phyloP scores from a whole-genome alignment of 2,888 invertebrate species.

The Trissoscelio sp. region DNA sequence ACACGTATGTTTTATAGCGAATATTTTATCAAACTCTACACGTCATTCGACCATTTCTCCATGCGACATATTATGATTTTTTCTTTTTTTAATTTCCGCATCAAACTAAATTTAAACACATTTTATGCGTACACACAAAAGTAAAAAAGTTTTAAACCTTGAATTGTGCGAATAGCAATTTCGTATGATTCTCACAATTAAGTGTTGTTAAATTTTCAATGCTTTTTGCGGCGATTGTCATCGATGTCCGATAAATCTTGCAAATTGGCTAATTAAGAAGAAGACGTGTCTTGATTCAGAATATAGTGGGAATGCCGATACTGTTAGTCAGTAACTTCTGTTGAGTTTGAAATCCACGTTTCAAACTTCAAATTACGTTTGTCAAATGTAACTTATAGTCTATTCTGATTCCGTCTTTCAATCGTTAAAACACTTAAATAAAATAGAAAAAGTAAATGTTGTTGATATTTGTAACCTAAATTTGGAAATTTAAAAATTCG shows the following conservation, averaged over 20 bases:
- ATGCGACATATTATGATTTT: not conserved
- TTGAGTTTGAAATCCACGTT: not conserved
- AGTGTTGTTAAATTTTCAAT: not conserved
- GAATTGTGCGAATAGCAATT: not conserved
- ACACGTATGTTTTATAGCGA: not conserved
- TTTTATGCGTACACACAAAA: not conserved
- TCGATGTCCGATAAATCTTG: too few species aligned
- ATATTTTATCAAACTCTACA: slow-evolving; percentile 14
- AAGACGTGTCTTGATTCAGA: not conserved
- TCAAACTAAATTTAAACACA: slow-evolving; percentile 9
- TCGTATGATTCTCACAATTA: not conserved
- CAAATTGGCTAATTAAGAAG: not conserved
- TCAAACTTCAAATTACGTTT: not conserved
- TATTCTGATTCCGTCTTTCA: not conserved
- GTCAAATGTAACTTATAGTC: not conserved
- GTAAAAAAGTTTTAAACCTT: too few species aligned
- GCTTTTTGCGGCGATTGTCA: not conserved
- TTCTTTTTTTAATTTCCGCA: slow-evolving; percentile 10
- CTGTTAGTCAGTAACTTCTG: not conserved
- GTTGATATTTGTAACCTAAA: too few species aligned
- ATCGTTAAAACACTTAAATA: too few species aligned
- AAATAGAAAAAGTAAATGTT: too few species aligned
- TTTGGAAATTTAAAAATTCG: too few species aligned
- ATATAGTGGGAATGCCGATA: not conserved
- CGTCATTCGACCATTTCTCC: not conserved